phyloP scores from a whole-genome alignment of 1,140 invertebrate species.

The Sinonovacula constricta region DNA sequence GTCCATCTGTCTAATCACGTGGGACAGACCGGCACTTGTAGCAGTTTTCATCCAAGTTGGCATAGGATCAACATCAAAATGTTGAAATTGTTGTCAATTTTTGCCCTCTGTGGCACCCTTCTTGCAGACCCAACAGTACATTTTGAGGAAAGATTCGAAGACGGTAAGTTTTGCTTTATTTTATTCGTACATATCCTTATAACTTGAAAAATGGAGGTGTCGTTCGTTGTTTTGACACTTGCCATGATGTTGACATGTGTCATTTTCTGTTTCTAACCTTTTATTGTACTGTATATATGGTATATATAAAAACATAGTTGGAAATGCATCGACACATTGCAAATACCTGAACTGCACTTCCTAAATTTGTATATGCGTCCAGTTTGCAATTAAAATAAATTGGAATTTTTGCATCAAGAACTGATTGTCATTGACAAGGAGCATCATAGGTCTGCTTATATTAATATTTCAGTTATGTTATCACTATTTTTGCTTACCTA shows the following conservation, averaged over 20 bases:
- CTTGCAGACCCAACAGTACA: conserved; percentile 68
- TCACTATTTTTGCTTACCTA: no score
- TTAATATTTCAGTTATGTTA: no score
- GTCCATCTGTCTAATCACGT: conserved; percentile 77
- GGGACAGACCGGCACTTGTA: conserved; percentile 59
- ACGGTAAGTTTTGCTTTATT: conserved; percentile 62
- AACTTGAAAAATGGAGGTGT: neutral
- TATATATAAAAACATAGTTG: neutral
- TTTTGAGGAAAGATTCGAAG: conserved; percentile 75
- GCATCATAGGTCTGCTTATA: no score
- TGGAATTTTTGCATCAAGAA: no score
- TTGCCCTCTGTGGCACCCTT: conserved; percentile 63
- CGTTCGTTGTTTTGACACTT: neutral
- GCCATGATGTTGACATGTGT: neutral
- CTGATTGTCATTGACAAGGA: no score
- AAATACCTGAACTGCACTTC: neutral
- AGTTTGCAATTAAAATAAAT: no score
- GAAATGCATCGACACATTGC: neutral
- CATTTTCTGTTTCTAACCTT: neutral
- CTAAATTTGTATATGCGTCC: no score
- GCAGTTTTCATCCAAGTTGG: conserved; percentile 37
- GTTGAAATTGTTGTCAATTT: conserved; percentile 57
- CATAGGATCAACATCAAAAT: conserved; percentile 49
- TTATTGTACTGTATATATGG: no score
- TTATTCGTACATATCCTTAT: conserved; percentile 21